Evolutionary conservation across 2,113 vertebrate genomes (phyloP).

Genomic region (Dermatemys mawii): DNA sequence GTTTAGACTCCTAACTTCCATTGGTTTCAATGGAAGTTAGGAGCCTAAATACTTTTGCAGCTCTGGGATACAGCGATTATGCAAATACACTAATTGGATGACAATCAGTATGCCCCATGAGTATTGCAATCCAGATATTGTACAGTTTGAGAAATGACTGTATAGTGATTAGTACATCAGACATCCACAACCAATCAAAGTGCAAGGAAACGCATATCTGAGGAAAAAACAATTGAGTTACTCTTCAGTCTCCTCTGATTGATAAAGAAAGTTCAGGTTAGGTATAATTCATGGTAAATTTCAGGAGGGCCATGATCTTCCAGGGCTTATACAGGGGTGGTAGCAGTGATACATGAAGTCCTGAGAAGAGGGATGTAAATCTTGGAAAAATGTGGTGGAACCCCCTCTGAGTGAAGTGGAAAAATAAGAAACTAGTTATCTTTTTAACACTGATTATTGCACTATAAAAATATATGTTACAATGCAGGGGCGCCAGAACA

Average conservation of each 20-base stretch:
- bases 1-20: too few relatives aligned
- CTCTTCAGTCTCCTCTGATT: not conserved
- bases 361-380: not conserved
- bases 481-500: not conserved
- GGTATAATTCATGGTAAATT: not conserved
- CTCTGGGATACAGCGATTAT: conserved; percentile 1
- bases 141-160: conserved; percentile 14
- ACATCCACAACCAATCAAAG: not conserved
- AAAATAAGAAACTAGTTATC: not conserved
- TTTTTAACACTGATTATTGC: not conserved
- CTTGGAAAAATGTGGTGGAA: not conserved
- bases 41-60: not conserved
- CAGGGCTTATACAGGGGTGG: not conserved
- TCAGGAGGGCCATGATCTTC: not conserved
- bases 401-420: not conserved
- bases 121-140: conserved; percentile 13
- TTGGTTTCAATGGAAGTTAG: not conserved
- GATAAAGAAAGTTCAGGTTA: not conserved
- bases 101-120: conserved; percentile 20
- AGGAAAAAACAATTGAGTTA: not conserved
- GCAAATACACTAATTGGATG: conserved; percentile 24
- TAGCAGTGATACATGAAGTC: not conserved
- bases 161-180: not conserved
- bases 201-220: not conserved
- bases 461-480: not conserved